Evolutionary conservation across 2,797 vertebrate species (phyloP), one percentile per base, ranked within the genome.

Genomic region (Clarias laeviceps): DNA sequence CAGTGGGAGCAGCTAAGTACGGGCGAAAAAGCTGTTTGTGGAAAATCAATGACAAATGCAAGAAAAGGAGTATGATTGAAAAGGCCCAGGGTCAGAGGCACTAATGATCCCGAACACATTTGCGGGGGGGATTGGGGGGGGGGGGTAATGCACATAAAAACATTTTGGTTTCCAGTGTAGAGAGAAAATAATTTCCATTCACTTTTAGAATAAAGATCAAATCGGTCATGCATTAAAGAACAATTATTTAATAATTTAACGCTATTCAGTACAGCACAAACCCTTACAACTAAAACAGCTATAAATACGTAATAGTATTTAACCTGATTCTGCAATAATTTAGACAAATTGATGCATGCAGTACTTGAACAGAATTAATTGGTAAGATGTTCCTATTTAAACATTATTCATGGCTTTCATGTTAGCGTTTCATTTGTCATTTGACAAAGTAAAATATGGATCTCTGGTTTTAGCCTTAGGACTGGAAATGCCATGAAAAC

Each of bases 111-210:
- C 68, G 57, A 83, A 78, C 24, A 9, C 80, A 50, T 82, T 61
- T 74, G 40, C 40, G 34, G 37, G 37, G 37, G 37, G 37, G 37
- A 6, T 37, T 37, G 37, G 37, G 81, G 34, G 15, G 68, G 59
- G 85, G 83, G 85, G 27, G 59, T 56, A 34, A 17, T 4, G 7
- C 29, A 20, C 12, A 69, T n/a, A 69, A 22, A 9, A 17, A 18
- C 17, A 34, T 83, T 86, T 78, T 50, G 11, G 18, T 88, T 87
- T 89, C 85, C 85, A 65, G 57, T 77, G 68, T 54, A 54, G 37
- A 86, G 62, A 37, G 17, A 37, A 68, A 24, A 56, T 77, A 5
- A n/a, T 89, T 88, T 89, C 64, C 80, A 74, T 74, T 84, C 61
- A 57, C 50, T 76, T 76, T 84, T 84, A 74, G 17, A 24, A 27